A percentile compares a stretch with the other conserved stretches of the same genome.
Conservation (phyloP, 2,888 invertebrate genomes). For the Eilema griseolum region DNA sequence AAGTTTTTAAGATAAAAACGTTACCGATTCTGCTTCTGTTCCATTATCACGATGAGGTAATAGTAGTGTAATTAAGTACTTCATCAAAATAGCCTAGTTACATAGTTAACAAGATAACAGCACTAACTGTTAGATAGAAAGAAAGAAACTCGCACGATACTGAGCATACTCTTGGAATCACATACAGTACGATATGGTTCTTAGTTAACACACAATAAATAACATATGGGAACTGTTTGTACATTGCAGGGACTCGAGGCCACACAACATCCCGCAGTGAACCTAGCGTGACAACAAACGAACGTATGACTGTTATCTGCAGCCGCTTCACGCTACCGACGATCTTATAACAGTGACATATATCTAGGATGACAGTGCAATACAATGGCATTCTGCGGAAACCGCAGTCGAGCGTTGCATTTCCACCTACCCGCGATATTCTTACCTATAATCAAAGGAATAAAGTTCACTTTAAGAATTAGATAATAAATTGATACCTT, state of each 20-base stretch:
- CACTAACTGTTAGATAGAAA: not conserved
- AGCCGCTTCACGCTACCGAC: slow-evolving; percentile 40
- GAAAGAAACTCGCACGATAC: not conserved
- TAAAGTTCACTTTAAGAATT: slow-evolving; percentile 48
- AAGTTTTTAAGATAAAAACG: no score
- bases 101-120: not conserved
- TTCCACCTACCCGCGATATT: slow-evolving; percentile 33
- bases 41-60: not conserved
- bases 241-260: not conserved
- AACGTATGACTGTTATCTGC: slow-evolving; percentile 43
- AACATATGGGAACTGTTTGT: slow-evolving; percentile 1
- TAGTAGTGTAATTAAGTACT: not conserved
- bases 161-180: not conserved
- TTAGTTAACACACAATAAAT: not conserved
- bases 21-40: not conserved
- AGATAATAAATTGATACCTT: slow-evolving; percentile 40
- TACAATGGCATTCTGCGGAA: slow-evolving; percentile 73
- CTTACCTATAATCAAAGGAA: slow-evolving; percentile 39
- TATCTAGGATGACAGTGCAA: slow-evolving; percentile 70
- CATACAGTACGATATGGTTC: slow-evolving; percentile 11
- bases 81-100: not conserved
- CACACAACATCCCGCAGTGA: slow-evolving; percentile 18
- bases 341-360: slow-evolving; percentile 74
- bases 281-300: slow-evolving; percentile 34
- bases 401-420: slow-evolving; percentile 62